phyloP scores from a whole-genome alignment of 2,797 vertebrate species.

The Linurgus olivaceus region DNA sequence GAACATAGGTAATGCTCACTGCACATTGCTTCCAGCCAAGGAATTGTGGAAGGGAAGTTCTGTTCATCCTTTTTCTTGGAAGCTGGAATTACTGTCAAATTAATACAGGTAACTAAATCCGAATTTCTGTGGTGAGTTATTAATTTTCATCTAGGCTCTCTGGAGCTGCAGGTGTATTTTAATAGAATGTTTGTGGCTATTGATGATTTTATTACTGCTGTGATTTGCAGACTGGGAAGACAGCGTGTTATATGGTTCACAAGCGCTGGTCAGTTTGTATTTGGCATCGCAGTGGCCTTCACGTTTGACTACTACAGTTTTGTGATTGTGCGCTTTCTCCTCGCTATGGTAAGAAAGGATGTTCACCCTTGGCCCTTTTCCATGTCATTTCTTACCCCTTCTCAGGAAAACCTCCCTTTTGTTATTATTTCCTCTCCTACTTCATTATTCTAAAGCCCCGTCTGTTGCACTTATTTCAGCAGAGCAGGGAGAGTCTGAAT shows the following conservation, averaged over 20 bases:
- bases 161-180: not conserved
- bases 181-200: not conserved
- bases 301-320: slow-evolving; percentile 88
- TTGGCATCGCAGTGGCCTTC: slow-evolving; percentile 86
- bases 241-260: slow-evolving; percentile 85
- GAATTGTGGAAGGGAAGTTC: not conserved
- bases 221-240: slow-evolving; percentile 83
- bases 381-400: not conserved
- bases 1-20: not conserved
- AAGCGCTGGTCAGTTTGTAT: slow-evolving; percentile 84
- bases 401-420: slow-evolving; percentile 41
- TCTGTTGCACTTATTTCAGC: slow-evolving; percentile 67
- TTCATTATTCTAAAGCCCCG: slow-evolving; percentile 57
- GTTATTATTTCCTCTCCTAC: not conserved
- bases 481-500: slow-evolving; percentile 64
- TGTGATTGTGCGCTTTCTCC: slow-evolving; percentile 84
- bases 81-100: not conserved
- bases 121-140: not conserved
- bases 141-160: not conserved
- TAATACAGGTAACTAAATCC: not conserved
- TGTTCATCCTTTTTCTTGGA: not conserved
- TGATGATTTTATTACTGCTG: not conserved
- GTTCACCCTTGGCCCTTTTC: not conserved
- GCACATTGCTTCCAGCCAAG: not conserved
- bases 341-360: slow-evolving; percentile 86